Conservation (phyloP, 1,140 invertebrate genomes). For the Aleiodes sp. region DNA sequence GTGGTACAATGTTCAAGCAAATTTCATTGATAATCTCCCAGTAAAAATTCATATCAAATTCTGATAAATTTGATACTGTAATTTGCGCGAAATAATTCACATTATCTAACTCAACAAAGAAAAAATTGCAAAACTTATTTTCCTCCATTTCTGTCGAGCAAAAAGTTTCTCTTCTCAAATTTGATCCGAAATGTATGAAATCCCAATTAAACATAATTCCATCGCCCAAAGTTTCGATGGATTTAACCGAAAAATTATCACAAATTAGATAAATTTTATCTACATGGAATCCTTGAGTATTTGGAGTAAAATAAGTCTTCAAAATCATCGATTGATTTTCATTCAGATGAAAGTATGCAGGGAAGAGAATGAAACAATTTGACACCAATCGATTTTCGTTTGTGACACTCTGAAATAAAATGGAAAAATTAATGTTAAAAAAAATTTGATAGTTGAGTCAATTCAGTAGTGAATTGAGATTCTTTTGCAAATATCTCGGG, state of each 20-base stretch:
- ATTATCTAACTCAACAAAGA: not conserved
- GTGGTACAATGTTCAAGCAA: not conserved
- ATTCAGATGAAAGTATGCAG: slow-evolving; percentile 49
- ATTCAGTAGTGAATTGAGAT: too few relatives aligned
- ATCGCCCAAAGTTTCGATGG: slow-evolving; percentile 52
- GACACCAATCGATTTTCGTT: slow-evolving; percentile 40
- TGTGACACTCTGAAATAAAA: slow-evolving; percentile 42
- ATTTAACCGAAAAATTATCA: slow-evolving; percentile 46
- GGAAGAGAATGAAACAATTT: slow-evolving; percentile 45
- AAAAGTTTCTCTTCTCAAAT: not conserved
- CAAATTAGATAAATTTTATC: slow-evolving; percentile 51
- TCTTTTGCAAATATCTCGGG: too few relatives aligned
- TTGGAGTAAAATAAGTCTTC: slow-evolving; percentile 45
- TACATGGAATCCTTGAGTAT: slow-evolving; percentile 46
- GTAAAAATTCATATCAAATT: not conserved
- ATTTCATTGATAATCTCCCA: not conserved
- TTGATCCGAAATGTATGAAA: slow-evolving; percentile 39
- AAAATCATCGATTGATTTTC: slow-evolving; percentile 43
- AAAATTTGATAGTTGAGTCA: too few relatives aligned
- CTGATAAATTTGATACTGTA: not conserved
- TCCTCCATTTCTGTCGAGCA: not conserved
- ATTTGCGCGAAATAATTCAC: not conserved
- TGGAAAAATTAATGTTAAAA: too few relatives aligned
- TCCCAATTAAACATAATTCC: slow-evolving; percentile 43
- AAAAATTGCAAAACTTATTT: not conserved